Percentiles rank a stretch among this genome's conserved stretches.
Evolutionary conservation across 2,888 invertebrate species (phyloP).

Genomic region (Peribatodes rhomboidaria): DNA sequence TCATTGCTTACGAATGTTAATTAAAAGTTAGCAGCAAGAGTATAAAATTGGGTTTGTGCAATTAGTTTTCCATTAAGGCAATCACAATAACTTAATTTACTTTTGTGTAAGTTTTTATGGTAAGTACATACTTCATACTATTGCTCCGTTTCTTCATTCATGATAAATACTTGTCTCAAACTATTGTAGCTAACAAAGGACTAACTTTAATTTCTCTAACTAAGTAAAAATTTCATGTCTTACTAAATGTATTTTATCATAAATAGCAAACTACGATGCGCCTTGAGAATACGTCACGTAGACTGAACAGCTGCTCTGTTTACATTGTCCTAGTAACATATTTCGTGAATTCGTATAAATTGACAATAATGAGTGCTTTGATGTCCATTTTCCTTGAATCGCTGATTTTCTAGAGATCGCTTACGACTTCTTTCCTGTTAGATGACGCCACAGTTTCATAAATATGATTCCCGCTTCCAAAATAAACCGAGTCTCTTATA

Average conservation of each 20-base stretch:
- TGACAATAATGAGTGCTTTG: conserved; percentile 21
- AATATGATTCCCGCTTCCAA: conserved; percentile 11
- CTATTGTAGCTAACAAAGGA: too few relatives aligned
- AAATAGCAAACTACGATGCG: neutral
- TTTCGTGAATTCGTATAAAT: conserved; percentile 11
- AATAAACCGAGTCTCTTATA: conserved; percentile 11
- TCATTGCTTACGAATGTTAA: too few relatives aligned
- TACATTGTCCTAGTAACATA: conserved; percentile 18
- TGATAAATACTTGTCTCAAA: too few relatives aligned
- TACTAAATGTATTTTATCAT: too few relatives aligned
- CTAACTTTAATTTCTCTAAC: too few relatives aligned
- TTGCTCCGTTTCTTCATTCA: too few relatives aligned
- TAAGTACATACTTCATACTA: too few relatives aligned
- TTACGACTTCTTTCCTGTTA: conserved; percentile 41
- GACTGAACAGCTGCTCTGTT: conserved; percentile 27
- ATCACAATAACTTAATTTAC: too few relatives aligned
- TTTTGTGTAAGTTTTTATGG: too few relatives aligned
- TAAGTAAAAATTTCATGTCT: too few relatives aligned
- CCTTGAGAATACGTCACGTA: conserved; percentile 11
- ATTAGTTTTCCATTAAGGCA: too few relatives aligned
- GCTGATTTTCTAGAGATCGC: conserved; percentile 16
- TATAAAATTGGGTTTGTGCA: neutral
- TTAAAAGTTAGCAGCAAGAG: too few relatives aligned
- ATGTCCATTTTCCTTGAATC: conserved; percentile 24
- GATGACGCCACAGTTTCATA: conserved; percentile 25